Evolutionary conservation across 2,797 vertebrate species (phyloP), one percentile per base, ranked within the genome.

Genomic region (Eulemur rubriventer): DNA sequence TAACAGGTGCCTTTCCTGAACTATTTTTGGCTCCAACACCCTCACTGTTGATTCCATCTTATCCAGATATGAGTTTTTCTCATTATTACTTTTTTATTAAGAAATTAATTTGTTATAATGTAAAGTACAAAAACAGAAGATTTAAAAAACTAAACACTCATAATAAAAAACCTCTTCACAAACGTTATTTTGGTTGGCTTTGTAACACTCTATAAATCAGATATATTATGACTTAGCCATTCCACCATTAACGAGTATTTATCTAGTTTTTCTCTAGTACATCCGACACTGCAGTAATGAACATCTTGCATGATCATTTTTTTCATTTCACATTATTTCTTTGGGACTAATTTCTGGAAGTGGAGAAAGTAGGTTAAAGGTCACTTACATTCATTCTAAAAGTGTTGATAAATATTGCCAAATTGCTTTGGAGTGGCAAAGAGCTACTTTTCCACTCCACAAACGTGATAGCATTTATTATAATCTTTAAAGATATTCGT

Each of bases 291-390:
- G n/a, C 16, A 28, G 33, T 26, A 18, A 38, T 0, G 7, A 28
- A 50, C 4, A 8, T 46, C 22, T n/a, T 12, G 7, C 33, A 11
- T 11, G n/a, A 55, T 1, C 0, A 0, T 1, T 22, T 69, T 59
- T 61, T 50, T 30, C 33, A 46, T 50, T 73, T 82, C n/a, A 20
- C 26, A 38, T 33, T 18, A 11, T 26, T 5, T 67, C 38, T 46
- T 18, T 38, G 84, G 50, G n/a, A 83, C 26, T 78, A 7, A 48
- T 83, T 88, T 63, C 70, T 55, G 24, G 52, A 87, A 11, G 20
- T 52, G 13, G 35, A 86, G 50, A 35, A 69, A 76, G 0, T 9
- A 67, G 13, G 7, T 46, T 72, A 72, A 79, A 63, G 6, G 43
- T 22, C 26, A 3, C 48, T 35, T 17, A 48, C 17, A 50, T 83